Evolutionary conservation across 2,888 invertebrate species (phyloP), one percentile per base, ranked within the genome.

Genomic region (Lacanobia wlatinum): DNA sequence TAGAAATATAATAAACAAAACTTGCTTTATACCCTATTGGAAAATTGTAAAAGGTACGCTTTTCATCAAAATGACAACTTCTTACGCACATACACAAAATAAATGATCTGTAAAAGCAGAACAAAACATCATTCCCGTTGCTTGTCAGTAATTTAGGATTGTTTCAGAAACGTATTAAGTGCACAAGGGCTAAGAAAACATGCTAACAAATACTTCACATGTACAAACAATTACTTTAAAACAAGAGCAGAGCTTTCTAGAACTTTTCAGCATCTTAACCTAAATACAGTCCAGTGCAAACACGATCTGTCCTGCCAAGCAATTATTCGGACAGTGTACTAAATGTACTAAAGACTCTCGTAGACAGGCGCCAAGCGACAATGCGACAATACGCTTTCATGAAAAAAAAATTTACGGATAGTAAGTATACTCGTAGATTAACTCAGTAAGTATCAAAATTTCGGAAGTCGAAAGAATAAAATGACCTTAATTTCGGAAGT

Each of bases 281-380:
- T 75, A 62, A 83, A 83, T 70, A 74, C n/a, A 56, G 59, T 12
- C 8, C 5, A 66, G 46, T 48, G 28, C 61, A 73, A 68, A 74
- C 58, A 68, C 60, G 58, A 70, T 67, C 69, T 78, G 80, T 82
- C 81, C 82, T 85, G 61, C 66, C 52, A 77, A 83, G 74, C 84
- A 86, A 90, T 88, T 89, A 85, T 84, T 74, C 53, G 70, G 61
- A 79, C 83, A 80, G 83, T 76, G 82, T 73, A 81, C 66, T 56
- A 10, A 56, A 56, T 21, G 28, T 28, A n/a, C n/a, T n/a, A n/a
- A n/a, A n/a, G n/a, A 12, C 8, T 14, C 14, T 1, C 14, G 14
- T 3, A 40, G 59, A 59, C 14, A 59, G n/a, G n/a, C 7, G 12
- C n/a, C 0, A 58, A n/a, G 34, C 12, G 56, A n/a, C 38, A 12